Percentiles rank a stretch among this genome's conserved stretches.
Conservation (phyloP, 2,888 invertebrate species). For the Cheilosia scutellata region DNA sequence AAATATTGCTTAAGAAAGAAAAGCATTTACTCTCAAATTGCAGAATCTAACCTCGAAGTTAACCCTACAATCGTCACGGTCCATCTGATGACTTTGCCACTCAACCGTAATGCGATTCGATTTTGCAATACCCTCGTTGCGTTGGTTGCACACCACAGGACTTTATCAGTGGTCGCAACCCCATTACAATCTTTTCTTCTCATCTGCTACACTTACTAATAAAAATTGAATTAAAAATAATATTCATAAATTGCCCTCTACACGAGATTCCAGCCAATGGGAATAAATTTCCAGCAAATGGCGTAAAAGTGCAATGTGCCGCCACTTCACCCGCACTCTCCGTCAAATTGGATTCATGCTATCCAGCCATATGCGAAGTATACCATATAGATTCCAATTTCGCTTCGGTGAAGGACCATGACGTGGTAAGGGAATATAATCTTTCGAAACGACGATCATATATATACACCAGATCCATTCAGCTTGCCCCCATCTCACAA, state of each 20-base stretch:
- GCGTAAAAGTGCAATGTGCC: slow-evolving; percentile 43
- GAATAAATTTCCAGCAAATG: slow-evolving; percentile 44
- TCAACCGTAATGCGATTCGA: too few relatives aligned
- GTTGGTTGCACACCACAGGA: too few relatives aligned
- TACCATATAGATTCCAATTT: neutral
- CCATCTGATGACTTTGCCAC: too few relatives aligned
- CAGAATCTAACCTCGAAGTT: too few relatives aligned
- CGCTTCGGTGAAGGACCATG: slow-evolving; percentile 2
- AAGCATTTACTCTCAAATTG: too few relatives aligned
- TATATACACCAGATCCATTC: slow-evolving; percentile 12
- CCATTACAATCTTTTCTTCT: too few relatives aligned
- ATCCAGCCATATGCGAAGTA: slow-evolving; percentile 18
- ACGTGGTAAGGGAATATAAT: slow-evolving; percentile 44
- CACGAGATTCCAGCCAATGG: neutral
- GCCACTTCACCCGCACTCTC: slow-evolving; percentile 25
- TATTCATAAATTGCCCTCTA: slow-evolving; percentile 25
- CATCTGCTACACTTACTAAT: neutral
- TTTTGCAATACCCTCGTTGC: too few relatives aligned
- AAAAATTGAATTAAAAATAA: slow-evolving; percentile 38
- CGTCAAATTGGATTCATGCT: slow-evolving; percentile 59
- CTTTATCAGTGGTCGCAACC: too few relatives aligned
- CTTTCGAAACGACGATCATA: slow-evolving; percentile 32
- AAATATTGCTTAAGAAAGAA: too few relatives aligned
- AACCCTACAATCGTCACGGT: too few relatives aligned
- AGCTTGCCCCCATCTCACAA: neutral